Base-by-base conservation (phyloP, 2,888 invertebrate genomes). In the Pemphredon lugubris region DNA sequence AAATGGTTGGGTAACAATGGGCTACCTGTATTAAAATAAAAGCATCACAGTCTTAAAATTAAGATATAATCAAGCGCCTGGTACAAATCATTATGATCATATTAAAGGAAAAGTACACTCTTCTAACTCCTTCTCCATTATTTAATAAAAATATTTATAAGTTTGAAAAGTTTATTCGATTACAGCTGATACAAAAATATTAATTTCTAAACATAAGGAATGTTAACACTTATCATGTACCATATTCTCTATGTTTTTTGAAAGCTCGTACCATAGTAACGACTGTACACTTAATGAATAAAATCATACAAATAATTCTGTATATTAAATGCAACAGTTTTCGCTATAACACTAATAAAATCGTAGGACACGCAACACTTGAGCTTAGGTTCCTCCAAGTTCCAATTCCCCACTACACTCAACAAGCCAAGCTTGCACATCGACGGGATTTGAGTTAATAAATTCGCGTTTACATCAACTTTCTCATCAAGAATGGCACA, bases 371-470 rank as follows among this genome's bases (percentile, higher is more conserved):
- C 95, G 23, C 95, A 94, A 88, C 97, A 97, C 88, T 96, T 97
- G 83, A 96, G 95, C 85, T 96, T 96, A 0, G 96, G 95, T 0
- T 94, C 92, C 73, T 97, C 96, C 23, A 97, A 91, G 84, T 93
- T 93, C 68, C 93, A 93, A 82, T 94, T 95, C 51, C 95, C 95
- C 0, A 94, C 92, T 1, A 91, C 91, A 7, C 94, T 92, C 54
- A 98, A 91, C 37, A 98, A 90, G 83, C 95, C 95, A 2, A 98
- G 90, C 84, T 96, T 95, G 0, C 97, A 96, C 83, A 98, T 91
- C 6, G 96, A 96, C 0, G 96, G 94, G 77, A 98, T 94, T 91
- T 97, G 97, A 1, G 95, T 94, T 32, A 96, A 91, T n/a, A 98
- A 91, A 87, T 95, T 95, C 71, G 96, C 96, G 32, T 97, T 96